Evolutionary conservation across 1,140 invertebrate genomes (phyloP).

Genomic region (Cydia pomonella): DNA sequence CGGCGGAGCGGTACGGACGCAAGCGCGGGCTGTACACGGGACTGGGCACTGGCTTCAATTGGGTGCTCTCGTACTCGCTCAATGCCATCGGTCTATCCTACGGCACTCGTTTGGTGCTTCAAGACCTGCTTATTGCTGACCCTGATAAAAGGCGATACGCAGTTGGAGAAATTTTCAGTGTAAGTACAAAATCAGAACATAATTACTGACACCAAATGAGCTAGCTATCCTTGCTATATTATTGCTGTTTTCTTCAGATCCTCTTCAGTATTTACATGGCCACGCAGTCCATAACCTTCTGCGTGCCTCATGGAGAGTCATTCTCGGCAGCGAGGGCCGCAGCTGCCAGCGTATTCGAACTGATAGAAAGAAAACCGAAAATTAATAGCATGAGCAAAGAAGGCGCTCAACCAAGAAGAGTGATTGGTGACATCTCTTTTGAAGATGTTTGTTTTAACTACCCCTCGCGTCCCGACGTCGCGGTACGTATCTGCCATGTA

Average conservation of each 20-base stretch:
- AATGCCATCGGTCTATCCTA: constrained; percentile 90
- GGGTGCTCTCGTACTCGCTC: constrained; percentile 85
- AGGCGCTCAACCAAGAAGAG: constrained; percentile 83
- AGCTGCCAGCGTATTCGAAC: constrained; percentile 58
- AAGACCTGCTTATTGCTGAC: constrained; percentile 67
- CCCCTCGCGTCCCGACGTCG: constrained; percentile 13
- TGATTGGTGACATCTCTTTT: constrained; percentile 84
- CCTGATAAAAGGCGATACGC: constrained; percentile 78
- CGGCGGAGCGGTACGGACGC: constrained; percentile 83
- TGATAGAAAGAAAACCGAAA: constrained; percentile 59
- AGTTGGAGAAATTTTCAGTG: constrained; percentile 83
- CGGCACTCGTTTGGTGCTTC: constrained; percentile 84
- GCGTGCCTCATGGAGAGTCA: constrained; percentile 87
- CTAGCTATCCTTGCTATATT: too few species aligned
- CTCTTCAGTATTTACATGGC: constrained; percentile 90
- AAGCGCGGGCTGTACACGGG: constrained; percentile 84
- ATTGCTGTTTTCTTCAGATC: constrained; percentile 74
- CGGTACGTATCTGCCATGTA: constrained; percentile 3
- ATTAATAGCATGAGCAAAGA: constrained; percentile 74
- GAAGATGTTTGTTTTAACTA: constrained; percentile 31
- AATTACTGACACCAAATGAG: constrained; percentile 23
- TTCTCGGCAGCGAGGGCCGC: constrained; percentile 76
- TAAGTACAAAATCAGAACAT: constrained; percentile 75
- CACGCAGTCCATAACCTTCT: constrained; percentile 90
- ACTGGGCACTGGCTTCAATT: constrained; percentile 83